These are phyloP conservation scores for Struthidea cinerea DNA, from an alignment of 2,113 vertebrate species.

Conservation along the genomic window DNA sequence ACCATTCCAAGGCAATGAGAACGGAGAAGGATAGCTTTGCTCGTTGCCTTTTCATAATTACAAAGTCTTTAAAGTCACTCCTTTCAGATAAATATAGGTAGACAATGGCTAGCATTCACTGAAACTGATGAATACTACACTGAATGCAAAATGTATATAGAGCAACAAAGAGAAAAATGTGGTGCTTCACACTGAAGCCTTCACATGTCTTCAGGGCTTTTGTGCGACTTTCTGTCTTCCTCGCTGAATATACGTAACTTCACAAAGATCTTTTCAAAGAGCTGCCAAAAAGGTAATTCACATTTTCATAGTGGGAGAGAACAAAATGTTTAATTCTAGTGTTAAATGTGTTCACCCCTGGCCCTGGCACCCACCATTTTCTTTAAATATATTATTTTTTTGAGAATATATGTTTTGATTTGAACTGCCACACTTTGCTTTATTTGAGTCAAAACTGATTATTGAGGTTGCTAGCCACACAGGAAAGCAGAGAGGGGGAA, in stretches of 20 bases:
- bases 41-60: slow-evolving; percentile 61
- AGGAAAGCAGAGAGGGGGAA: not conserved
- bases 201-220: slow-evolving; percentile 37
- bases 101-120: slow-evolving; percentile 47
- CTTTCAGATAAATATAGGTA: slow-evolving; percentile 32
- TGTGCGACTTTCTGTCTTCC: slow-evolving; percentile 50
- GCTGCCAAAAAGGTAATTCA: slow-evolving; percentile 44
- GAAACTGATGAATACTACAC: slow-evolving; percentile 23
- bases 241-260: slow-evolving; percentile 40
- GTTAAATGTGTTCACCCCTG: slow-evolving; percentile 11
- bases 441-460: not conserved
- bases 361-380: not conserved
- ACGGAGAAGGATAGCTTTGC: slow-evolving; percentile 22
- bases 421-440: not conserved
- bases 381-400: not conserved
- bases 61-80: slow-evolving; percentile 43
- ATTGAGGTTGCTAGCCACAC: not conserved
- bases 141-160: slow-evolving; percentile 16
- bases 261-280: slow-evolving; percentile 54
- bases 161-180: slow-evolving; percentile 34
- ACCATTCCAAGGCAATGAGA: slow-evolving; percentile 25
- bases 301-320: not conserved
- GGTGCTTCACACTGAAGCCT: slow-evolving; percentile 42
- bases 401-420: not conserved
- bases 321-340: slow-evolving; percentile 43